Base-by-base conservation (phyloP, 2,113 vertebrate genomes). In the Edolisoma coerulescens region DNA sequence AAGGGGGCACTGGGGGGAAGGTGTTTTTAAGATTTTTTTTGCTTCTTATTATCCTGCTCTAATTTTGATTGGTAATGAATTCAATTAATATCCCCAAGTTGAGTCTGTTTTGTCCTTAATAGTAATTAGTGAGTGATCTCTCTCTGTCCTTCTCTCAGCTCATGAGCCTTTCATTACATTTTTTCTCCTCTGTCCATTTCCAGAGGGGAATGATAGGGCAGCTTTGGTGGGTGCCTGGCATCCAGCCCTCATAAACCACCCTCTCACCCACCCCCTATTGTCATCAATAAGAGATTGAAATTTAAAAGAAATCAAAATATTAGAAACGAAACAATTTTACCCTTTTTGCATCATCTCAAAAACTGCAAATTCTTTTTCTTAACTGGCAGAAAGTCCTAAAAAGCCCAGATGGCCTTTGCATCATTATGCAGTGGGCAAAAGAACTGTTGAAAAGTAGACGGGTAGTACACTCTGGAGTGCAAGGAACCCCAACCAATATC, bases 1-100 rank as follows among this genome's bases (percentile, higher is more conserved):
- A 26, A 50, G 7, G 15, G 42, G 15, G 4, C 16, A 10, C 15
- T 35, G 17, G 0, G 1, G 11, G 10, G 4, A 42, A 16, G 8
- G 8, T 37, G 26, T 28, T 65, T 57, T 23, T 19, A 59, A 41
- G 44, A 39, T 74, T 52, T 50, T 4, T 3, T 28, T 59, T 81
- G 28, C 5, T 73, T 32, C 21, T 27, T 19, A 37, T 65, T 37
- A 44, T 27, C 12, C 4, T 44, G 27, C 8, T 73, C 17, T 59
- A 19, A 59, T 74, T 30, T 65, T 74, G 10, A 30, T n/a, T 52
- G 9, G 3, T 28, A 81, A 44, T 4, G 57, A 57, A 23, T 33
- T 65, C 27, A 74, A 0, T 23, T 37, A 56, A 35, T 27, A 44
- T 32, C 26, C 15, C 14, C 42, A 42, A 32, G 30, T 18, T 9